phyloP scores from a whole-genome alignment of 2,113 vertebrate genomes.

The Phodopus roborovskii region DNA sequence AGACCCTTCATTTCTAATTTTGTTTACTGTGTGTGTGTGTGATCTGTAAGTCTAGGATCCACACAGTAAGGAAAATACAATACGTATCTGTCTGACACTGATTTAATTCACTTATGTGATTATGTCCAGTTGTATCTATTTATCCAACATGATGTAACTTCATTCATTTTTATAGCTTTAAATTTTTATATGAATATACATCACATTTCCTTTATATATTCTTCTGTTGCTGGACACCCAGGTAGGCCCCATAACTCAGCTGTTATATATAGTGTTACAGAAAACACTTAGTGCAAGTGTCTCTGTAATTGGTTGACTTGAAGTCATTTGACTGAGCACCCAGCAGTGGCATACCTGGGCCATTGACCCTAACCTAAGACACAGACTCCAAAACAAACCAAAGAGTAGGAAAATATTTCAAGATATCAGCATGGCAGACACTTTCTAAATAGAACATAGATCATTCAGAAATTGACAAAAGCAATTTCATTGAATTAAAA shows the following conservation, averaged over 20 bases:
- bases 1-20: neutral
- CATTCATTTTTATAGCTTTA: neutral
- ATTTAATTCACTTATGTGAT: neutral
- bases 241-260: neutral
- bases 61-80: neutral
- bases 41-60: neutral
- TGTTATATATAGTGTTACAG: neutral
- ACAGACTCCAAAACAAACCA: neutral
- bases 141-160: neutral
- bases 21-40: neutral
- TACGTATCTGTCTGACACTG: neutral
- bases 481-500: neutral
- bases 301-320: neutral
- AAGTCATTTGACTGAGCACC: neutral
- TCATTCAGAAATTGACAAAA: neutral
- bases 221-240: neutral
- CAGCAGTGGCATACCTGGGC: too few species aligned
- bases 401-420: neutral
- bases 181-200: neutral
- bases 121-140: neutral
- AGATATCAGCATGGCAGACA: neutral
- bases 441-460: neutral
- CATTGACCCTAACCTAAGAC: neutral
- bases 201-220: too few species aligned
- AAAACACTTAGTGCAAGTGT: neutral